Conservation (phyloP, 2,888 invertebrate species). For the Trypoxylon attenuatum region DNA sequence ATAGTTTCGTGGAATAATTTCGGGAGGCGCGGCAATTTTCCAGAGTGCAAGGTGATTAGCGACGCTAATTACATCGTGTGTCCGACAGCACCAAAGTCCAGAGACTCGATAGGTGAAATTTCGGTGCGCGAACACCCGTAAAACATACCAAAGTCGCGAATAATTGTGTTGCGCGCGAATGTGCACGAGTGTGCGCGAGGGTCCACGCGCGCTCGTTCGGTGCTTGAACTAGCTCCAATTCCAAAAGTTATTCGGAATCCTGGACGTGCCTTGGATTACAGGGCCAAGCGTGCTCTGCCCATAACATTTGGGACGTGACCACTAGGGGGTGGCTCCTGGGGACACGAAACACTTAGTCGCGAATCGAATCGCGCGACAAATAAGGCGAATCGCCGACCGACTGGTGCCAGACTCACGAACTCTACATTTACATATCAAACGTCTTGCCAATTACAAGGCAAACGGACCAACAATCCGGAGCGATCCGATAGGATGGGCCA, state of each 20-base stretch:
- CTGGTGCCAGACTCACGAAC: no score
- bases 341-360: not conserved
- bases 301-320: not conserved
- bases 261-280: not conserved
- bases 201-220: not conserved
- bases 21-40: not conserved
- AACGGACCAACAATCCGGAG: no score
- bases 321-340: not conserved
- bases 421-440: no score
- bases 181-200: no score
- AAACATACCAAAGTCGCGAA: not conserved
- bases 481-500: no score
- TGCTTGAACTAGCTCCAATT: not conserved
- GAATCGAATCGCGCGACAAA: not conserved
- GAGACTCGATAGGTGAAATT: not conserved
- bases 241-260: not conserved
- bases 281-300: not conserved
- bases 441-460: no score
- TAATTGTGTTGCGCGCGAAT: no score
- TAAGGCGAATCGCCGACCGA: no score
- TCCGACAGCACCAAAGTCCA: not conserved
- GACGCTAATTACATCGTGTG: no score
- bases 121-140: not conserved
- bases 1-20: not conserved
- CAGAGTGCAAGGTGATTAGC: not conserved